phyloP scores from a whole-genome alignment of 2,888 invertebrate species.

The Caenorhabditis becei region DNA sequence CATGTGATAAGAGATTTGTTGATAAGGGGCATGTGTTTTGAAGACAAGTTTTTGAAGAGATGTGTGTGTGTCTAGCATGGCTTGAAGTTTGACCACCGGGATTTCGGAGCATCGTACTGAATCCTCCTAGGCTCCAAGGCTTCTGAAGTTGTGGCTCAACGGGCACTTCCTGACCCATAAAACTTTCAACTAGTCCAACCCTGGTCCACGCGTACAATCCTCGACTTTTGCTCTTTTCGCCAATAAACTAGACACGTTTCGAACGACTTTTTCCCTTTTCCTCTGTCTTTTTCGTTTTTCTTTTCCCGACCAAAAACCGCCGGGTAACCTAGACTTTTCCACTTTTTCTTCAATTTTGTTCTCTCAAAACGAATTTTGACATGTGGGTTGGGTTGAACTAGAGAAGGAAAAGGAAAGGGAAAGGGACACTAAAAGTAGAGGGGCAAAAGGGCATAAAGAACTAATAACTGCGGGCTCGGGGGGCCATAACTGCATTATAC shows the following conservation, averaged over 20 bases:
- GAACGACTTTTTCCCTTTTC: conserved; percentile 7
- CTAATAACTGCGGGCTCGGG: conserved; percentile 33
- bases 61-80: too few relatives aligned
- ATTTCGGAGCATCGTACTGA: too few relatives aligned
- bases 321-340: not conserved
- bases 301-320: conserved; percentile 1
- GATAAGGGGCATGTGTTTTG: not conserved
- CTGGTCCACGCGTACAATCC: not conserved
- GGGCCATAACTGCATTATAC: conserved; percentile 46
- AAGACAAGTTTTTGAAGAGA: too few relatives aligned
- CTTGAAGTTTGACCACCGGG: too few relatives aligned
- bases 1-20: not conserved
- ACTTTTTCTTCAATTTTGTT: not conserved
- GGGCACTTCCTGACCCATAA: too few relatives aligned
- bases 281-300: not conserved
- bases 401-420: not conserved
- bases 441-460: conserved; percentile 13
- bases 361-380: not conserved
- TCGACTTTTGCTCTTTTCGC: conserved; percentile 33
- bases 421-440: not conserved
- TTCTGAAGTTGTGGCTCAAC: too few relatives aligned
- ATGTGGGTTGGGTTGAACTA: not conserved
- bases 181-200: not conserved
- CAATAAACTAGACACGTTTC: conserved; percentile 46
- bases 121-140: too few relatives aligned